A percentile compares a stretch with the other conserved stretches of the same genome.
phyloP scores from a whole-genome alignment of 1,140 invertebrate species.

The Drosophila tsacasi region DNA sequence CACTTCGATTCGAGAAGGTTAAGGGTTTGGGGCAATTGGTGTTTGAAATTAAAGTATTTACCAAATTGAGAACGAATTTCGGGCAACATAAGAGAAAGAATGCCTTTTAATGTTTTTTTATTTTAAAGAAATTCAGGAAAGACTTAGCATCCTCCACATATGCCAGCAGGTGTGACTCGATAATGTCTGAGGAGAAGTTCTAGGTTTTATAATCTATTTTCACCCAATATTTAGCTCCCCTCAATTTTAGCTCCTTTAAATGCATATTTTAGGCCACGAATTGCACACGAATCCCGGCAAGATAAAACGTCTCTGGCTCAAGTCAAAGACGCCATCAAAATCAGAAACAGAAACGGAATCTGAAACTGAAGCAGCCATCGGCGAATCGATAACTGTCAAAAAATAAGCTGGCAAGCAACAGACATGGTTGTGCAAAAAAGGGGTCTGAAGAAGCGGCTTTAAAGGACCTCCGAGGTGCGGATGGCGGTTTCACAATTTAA shows the following conservation, averaged over 20 bases:
- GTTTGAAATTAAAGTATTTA: not conserved
- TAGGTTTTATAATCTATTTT: not conserved
- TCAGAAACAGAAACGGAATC: conserved; percentile 18
- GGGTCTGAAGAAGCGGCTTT: not conserved
- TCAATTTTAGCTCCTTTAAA: conserved; percentile 16
- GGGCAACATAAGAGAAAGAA: not conserved
- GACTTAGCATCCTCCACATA: no score
- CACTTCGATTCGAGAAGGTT: conserved; percentile 48
- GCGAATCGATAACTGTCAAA: conserved; percentile 81
- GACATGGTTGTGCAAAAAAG: not conserved
- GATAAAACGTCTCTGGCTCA: conserved; percentile 61
- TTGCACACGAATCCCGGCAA: conserved; percentile 52
- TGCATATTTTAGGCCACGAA: conserved; percentile 79
- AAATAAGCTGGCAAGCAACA: conserved; percentile 77
- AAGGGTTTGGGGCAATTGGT: not conserved
- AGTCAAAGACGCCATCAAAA: conserved; percentile 15
- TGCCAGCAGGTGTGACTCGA: no score
- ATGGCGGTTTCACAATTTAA: conserved; percentile 70
- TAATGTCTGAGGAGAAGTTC: no score
- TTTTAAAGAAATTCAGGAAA: no score
- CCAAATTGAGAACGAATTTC: not conserved
- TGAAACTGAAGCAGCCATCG: conserved; percentile 33
- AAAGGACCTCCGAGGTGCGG: not conserved
- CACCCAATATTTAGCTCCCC: not conserved
- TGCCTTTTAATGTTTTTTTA: not conserved